Percentiles rank a stretch among this genome's conserved stretches.
These are phyloP conservation scores for Acleris literana DNA, from an alignment of 2,888 invertebrate species.

Conservation along the genomic window DNA sequence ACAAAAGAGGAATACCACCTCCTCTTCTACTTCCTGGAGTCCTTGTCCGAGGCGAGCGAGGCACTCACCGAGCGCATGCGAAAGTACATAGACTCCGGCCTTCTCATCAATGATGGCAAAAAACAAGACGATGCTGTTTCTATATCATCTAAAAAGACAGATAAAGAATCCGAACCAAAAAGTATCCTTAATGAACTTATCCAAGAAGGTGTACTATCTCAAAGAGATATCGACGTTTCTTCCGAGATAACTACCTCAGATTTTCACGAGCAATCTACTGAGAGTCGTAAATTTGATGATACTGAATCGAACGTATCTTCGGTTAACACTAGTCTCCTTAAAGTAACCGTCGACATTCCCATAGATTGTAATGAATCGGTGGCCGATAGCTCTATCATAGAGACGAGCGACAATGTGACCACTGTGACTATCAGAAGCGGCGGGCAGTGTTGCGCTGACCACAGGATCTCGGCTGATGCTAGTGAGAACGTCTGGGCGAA, in stretches of 20 bases:
- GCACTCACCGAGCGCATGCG: constrained; percentile 77
- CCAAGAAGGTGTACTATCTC: constrained; percentile 74
- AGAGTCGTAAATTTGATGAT: constrained; percentile 65
- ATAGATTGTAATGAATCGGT: constrained; percentile 69
- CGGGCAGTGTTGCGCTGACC: constrained; percentile 75
- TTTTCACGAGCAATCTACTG: constrained; percentile 57
- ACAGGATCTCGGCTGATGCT: constrained; percentile 76
- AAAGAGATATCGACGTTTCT: constrained; percentile 73
- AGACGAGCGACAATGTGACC: constrained; percentile 68
- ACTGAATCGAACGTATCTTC: constrained; percentile 65
- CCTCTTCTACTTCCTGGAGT: constrained; percentile 80
- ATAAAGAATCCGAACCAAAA: constrained; percentile 61
- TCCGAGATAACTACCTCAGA: constrained; percentile 68
- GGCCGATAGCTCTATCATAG: constrained; percentile 64
- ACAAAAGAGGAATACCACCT: constrained; percentile 80
- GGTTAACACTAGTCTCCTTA: constrained; percentile 60
- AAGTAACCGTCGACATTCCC: constrained; percentile 72
- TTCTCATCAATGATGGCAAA: constrained; percentile 61
- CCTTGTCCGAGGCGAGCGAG: constrained; percentile 77
- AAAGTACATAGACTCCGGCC: constrained; percentile 79
- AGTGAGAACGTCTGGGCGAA: constrained; percentile 79
- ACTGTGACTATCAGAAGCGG: constrained; percentile 70
- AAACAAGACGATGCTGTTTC: constrained; percentile 53
- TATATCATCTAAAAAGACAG: constrained; percentile 49
- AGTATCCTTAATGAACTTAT: constrained; percentile 75